Base-by-base conservation (phyloP, 2,797 vertebrate genomes). In the Chaetodon trifasciatus region DNA sequence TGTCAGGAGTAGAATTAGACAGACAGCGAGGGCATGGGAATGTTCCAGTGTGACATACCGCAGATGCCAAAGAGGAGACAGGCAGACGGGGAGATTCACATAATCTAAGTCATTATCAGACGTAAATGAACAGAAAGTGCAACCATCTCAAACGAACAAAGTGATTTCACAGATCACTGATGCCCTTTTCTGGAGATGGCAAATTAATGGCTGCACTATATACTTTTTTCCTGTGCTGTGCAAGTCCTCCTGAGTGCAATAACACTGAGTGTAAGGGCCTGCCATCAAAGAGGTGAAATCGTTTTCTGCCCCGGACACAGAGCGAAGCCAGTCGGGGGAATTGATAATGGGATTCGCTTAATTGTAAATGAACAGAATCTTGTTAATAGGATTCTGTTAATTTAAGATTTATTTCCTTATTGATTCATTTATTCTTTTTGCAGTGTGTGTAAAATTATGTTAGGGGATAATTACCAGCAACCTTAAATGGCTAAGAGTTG, bases 91-190 rank as follows among this genome's bases (percentile, higher is more conserved):
- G 86, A 90, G 90, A 94, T 89, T 92, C 92, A 91, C 92, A 95
- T 95, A 94, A 95, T 96, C 95, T 91, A 89, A 94, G 95, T 95
- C 94, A 95, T 96, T 96, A 96, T 95, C 92, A 88, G 92, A 94
- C 94, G 89, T 95, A 95, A 96, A 96, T 96, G 94, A 95, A 95
- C 93, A 94, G 94, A 95, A 94, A 94, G 94, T 93, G 95, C 95
- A 94, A 94, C 94, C 90, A 91, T 96, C 96, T 96, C 93, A 91
- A 92, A 95, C 92, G 95, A 95, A 96, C 95, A 96, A 96, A 96
- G 94, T 96, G 95, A 96, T 96, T 96, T 96, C 94, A 95, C 96
- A 96, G 95, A 94, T 95, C 95, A 91, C 92, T 96, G 95, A 93
- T 94, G 93, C 94, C 94, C 94, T 96, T 95, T 96, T 94, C 92